Percentiles rank a stretch among this genome's conserved stretches.
These are phyloP conservation scores for Paedocypris micromegethes DNA, from an alignment of 2,797 vertebrate species.

Conservation along the genomic window DNA sequence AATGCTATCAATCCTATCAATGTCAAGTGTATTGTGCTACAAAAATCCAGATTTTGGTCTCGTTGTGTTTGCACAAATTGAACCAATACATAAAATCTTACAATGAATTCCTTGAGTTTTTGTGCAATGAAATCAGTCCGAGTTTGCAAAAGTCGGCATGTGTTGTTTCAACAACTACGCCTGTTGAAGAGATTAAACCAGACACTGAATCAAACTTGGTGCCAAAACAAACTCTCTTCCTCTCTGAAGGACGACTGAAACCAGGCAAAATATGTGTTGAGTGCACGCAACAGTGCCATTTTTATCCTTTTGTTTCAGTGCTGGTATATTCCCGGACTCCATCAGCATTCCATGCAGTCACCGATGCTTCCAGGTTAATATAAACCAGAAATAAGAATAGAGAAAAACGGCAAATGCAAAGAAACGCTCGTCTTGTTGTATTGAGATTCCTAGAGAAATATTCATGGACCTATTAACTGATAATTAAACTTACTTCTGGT, in stretches of 20 bases:
- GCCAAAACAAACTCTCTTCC: constrained; percentile 28
- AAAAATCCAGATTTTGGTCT: not conserved
- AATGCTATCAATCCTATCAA: too few relatives aligned
- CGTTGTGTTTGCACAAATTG: not conserved
- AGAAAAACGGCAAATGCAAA: too few relatives aligned
- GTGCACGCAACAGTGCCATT: not conserved
- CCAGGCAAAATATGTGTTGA: not conserved
- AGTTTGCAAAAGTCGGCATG: not conserved
- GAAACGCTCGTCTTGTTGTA: too few relatives aligned
- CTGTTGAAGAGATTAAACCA: constrained; percentile 35
- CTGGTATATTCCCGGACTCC: constrained; percentile 62
- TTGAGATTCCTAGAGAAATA: too few relatives aligned
- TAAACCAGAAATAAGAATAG: constrained; percentile 48
- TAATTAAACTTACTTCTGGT: too few relatives aligned
- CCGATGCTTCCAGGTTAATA: constrained; percentile 60
- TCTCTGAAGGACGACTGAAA: constrained; percentile 2
- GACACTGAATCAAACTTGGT: constrained; percentile 4
- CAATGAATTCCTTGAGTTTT: constrained; percentile 16
- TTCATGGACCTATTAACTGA: too few relatives aligned
- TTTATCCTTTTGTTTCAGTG: constrained; percentile 50
- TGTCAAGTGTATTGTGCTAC: not conserved
- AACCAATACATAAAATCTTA: constrained; percentile 11
- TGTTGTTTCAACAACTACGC: constrained; percentile 17
- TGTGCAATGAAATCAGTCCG: constrained; percentile 10
- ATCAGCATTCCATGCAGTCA: constrained; percentile 60